phyloP scores from a whole-genome alignment of 2,888 invertebrate species.

The Synergus umbraculus region DNA sequence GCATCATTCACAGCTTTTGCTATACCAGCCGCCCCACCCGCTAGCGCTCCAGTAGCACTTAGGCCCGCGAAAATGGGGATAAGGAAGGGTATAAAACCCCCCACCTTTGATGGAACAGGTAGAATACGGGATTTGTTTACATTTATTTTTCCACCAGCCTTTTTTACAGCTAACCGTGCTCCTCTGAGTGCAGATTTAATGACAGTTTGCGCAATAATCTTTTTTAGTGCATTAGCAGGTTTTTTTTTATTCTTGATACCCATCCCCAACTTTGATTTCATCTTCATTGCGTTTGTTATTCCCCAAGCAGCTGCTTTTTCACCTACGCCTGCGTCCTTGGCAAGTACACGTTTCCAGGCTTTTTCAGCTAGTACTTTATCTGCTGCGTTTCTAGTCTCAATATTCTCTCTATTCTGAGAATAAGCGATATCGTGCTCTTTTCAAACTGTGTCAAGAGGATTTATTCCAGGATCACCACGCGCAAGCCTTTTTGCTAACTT shows the following conservation, averaged over 20 bases:
- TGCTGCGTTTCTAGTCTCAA: not conserved
- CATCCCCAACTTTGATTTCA: not conserved
- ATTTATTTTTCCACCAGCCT: conserved; percentile 44
- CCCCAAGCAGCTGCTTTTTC: conserved; percentile 15
- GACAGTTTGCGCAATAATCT: conserved; percentile 30
- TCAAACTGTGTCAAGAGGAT: too few relatives aligned
- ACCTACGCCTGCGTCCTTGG: conserved; percentile 56
- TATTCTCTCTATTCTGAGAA: too few relatives aligned
- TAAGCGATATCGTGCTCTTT: too few relatives aligned
- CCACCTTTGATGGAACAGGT: conserved; percentile 44
- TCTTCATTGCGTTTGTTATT: conserved; percentile 13
- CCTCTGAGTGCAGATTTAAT: conserved; percentile 47
- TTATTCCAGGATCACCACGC: too few relatives aligned
- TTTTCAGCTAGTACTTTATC: conserved; percentile 44
- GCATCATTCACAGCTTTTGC: conserved; percentile 69
- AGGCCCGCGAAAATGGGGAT: conserved; percentile 62
- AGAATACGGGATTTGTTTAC: conserved; percentile 38
- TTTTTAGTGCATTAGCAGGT: not conserved
- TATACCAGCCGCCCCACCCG: conserved; percentile 71
- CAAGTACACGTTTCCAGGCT: conserved; percentile 64
- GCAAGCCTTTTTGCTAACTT: too few relatives aligned
- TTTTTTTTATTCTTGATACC: too few relatives aligned
- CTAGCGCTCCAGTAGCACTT: conserved; percentile 63
- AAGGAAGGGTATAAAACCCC: conserved; percentile 60
- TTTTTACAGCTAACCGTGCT: conserved; percentile 45